Evolutionary conservation across 2,113 vertebrate genomes (phyloP), one percentile per base, ranked within the genome.

Genomic region (Rhynchomys soricoides): DNA sequence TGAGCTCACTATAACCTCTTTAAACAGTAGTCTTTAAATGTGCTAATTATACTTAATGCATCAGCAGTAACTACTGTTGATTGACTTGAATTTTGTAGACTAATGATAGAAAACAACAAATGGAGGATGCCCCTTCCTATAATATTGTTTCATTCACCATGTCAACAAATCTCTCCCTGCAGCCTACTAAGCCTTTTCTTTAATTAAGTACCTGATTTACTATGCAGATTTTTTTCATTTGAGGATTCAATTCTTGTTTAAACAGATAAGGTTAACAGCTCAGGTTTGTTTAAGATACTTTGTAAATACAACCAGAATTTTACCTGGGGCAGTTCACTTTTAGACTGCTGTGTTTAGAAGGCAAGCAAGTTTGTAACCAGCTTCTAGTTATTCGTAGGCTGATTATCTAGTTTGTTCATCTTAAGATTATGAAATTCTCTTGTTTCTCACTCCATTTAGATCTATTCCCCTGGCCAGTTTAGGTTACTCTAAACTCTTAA

Each of bases 201-300:
- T 96, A 96, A 96, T 97, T 96, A 97, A 97, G 81, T 78, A 94
- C 68, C 64, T 88, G 94, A 96, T 97, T 96, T 96, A 92, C 55
- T 40, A 48, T 92, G 94, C 68, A 85, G 78, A 95, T 96, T 96
- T 89, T 95, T 66, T 88, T 93, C 75, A 77, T 88, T 96, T 88
- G 95, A 97, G 87, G 75, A 68, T 57, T 92, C 83, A 93, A 2
- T 94, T 88, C 74, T 29, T 77, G 29, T 96, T 75, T 92, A 94
- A 97, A 90, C 40, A 94, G 83, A 88, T 96, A 93, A 95, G 85
- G 73, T 48, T 79, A 92, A 71, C 45, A 91, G 31, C 89, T 94
- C n/a, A 70, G 73, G 62, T 57, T 73, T 86, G 62, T 88, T 95
- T 95, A 88, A 95, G 83, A 81, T 79, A 86, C 59, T 37, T 48